Evolutionary conservation across 2,888 invertebrate genomes (phyloP), one percentile per base, ranked within the genome.

Genomic region (Hermodice carunculata): DNA sequence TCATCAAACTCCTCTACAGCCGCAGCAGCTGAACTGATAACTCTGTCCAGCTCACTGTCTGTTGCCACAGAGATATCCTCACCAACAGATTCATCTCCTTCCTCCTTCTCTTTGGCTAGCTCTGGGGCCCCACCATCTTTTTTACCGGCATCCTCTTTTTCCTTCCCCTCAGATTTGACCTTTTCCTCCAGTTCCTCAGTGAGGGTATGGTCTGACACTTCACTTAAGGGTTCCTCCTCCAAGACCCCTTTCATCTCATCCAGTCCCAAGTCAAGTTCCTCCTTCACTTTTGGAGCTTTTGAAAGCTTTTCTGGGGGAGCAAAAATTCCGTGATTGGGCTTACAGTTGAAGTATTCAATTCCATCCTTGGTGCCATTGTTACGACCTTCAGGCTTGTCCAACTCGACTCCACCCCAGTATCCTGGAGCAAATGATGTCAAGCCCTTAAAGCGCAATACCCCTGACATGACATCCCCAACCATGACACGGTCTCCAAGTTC

Each of bases 371-470:
- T 59, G 0, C 80, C 81, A 65, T 79, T 75, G 58, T 75, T 77
- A 43, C 77, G 71, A 1, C 80, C 80, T 17, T 77, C 76, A 5
- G 76, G 68, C 19, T 64, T 48, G 26, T 79, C 78, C 42, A 81
- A 67, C 68, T 81, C 80, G 17, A 81, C 78, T 5, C 81, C 81
- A 2, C 78, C 81, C 79, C 79, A 80, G 43, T 78, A 70, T 22
- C 81, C 81, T 0, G 78, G 75, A n/a, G 81, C 78, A 71, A 80
- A 81, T 34, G 75, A 65, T 14, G 80, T 79, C 31, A 71, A 73
- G 19, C 81, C 81, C 69, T 81, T 81, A 70, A 73, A 81, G 24
- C 76, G 54, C 22, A 81, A 69, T 17, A 61, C 70, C 5, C 80
- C 81, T 19, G 61, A 32, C 24, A 69, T 59, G 44, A 74, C 64